phyloP scores from a whole-genome alignment of 1,140 invertebrate species.

The Atta colombica region DNA sequence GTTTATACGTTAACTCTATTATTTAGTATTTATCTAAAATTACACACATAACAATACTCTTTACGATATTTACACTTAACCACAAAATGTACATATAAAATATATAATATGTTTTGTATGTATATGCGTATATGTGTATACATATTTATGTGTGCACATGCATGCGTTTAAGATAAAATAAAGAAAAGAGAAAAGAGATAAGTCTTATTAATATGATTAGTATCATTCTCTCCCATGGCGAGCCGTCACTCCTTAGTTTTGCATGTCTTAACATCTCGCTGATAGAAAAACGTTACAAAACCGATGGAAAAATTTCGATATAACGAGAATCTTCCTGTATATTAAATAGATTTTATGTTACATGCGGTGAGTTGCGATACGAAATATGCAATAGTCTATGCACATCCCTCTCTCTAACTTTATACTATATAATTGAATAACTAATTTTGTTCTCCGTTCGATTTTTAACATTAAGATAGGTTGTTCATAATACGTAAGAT shows the following conservation, averaged over 20 bases:
- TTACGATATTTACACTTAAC: slow-evolving; percentile 26
- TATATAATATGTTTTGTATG: slow-evolving; percentile 23
- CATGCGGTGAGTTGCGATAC: slow-evolving; percentile 10
- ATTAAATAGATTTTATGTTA: slow-evolving; percentile 22
- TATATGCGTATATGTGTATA: not conserved
- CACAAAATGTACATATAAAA: slow-evolving; percentile 35
- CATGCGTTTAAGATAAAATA: not conserved
- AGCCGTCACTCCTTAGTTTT: not conserved
- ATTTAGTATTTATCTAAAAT: slow-evolving; percentile 11
- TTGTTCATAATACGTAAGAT: not conserved
- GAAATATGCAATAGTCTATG: slow-evolving; percentile 2
- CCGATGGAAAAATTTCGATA: slow-evolving; percentile 32
- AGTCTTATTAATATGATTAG: not conserved
- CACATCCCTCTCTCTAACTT: not conserved
- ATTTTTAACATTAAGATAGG: not conserved
- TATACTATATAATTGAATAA: slow-evolving; percentile 1
- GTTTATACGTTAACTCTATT: not conserved
- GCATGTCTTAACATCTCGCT: not conserved
- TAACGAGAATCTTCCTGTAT: not conserved
- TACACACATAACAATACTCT: slow-evolving; percentile 13
- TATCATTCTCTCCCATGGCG: slow-evolving; percentile 19
- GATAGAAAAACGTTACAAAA: slow-evolving; percentile 47
- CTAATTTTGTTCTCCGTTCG: not conserved
- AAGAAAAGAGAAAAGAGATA: not conserved
- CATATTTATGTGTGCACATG: not conserved